Evolutionary conservation across 2,888 invertebrate species (phyloP).

Genomic region (Asteroscopus sphinx): DNA sequence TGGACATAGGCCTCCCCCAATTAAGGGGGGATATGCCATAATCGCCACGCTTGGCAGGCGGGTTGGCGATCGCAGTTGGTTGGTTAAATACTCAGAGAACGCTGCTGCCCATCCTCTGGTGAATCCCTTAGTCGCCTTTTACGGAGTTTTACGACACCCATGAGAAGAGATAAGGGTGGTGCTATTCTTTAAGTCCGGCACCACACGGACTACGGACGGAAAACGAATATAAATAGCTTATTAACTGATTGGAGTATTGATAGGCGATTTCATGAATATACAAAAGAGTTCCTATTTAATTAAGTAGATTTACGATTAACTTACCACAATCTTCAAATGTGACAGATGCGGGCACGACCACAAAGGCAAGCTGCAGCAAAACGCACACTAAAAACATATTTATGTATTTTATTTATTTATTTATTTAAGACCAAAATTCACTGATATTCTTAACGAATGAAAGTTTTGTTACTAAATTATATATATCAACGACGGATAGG

Average conservation of each 20-base stretch:
- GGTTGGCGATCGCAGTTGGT: too few species aligned
- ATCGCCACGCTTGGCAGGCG: too few species aligned
- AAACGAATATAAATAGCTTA: background rate
- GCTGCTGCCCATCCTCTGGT: too few species aligned
- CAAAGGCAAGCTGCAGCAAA: conserved; percentile 60
- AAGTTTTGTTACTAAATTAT: conserved; percentile 62
- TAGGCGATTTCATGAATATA: background rate
- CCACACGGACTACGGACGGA: too few species aligned
- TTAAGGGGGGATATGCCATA: too few species aligned
- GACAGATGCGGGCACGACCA: conserved; percentile 66
- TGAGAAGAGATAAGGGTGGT: too few species aligned
- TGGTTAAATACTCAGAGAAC: too few species aligned
- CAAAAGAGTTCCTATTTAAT: too few species aligned
- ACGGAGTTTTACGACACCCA: too few species aligned
- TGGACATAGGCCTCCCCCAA: too few species aligned
- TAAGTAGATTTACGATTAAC: conserved; percentile 46
- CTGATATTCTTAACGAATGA: conserved; percentile 54
- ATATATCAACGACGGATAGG: conserved; percentile 51
- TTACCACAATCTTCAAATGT: conserved; percentile 82
- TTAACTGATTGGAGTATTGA: background rate
- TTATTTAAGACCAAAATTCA: conserved; percentile 40
- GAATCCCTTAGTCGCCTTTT: too few species aligned
- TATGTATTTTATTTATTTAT: conserved; percentile 27
- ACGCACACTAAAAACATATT: conserved; percentile 66
- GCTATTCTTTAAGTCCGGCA: too few species aligned